phyloP scores from a whole-genome alignment of 2,113 vertebrate genomes.

The Seriola aureovittata region DNA sequence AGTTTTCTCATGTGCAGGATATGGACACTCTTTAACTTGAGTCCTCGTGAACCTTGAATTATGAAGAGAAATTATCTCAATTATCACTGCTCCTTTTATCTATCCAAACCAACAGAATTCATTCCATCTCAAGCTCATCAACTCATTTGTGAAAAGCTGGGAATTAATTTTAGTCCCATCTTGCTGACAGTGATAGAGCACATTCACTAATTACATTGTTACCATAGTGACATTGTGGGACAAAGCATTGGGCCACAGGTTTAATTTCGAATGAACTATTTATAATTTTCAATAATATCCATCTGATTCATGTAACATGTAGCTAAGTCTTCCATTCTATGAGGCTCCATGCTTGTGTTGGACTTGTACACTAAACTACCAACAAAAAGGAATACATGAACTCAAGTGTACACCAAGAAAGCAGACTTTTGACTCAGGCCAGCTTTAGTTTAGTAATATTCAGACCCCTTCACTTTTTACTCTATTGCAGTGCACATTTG shows the following conservation, averaged over 20 bases:
- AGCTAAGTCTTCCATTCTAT: conserved; percentile 13
- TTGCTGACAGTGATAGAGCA: conserved; percentile 66
- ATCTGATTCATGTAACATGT: conserved; percentile 42
- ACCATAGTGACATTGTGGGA: conserved; percentile 60
- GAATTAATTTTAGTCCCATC: conserved; percentile 74
- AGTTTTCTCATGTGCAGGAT: conserved; percentile 33
- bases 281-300: conserved; percentile 38
- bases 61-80: conserved; percentile 58
- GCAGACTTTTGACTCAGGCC: no score
- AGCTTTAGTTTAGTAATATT: no score
- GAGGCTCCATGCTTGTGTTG: not conserved
- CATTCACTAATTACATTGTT: conserved; percentile 65
- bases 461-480: no score
- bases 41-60: conserved; percentile 33
- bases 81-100: conserved; percentile 65
- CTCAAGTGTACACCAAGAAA: not conserved
- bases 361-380: no score
- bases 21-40: conserved; percentile 21
- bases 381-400: not conserved
- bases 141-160: conserved; percentile 65
- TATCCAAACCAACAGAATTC: conserved; percentile 52
- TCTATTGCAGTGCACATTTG: no score
- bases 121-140: conserved; percentile 69
- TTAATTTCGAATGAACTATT: conserved; percentile 54
- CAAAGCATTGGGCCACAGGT: conserved; percentile 38